Evolutionary conservation across 1,140 invertebrate species (phyloP).

Genomic region (Rhyzopertha dominica): DNA sequence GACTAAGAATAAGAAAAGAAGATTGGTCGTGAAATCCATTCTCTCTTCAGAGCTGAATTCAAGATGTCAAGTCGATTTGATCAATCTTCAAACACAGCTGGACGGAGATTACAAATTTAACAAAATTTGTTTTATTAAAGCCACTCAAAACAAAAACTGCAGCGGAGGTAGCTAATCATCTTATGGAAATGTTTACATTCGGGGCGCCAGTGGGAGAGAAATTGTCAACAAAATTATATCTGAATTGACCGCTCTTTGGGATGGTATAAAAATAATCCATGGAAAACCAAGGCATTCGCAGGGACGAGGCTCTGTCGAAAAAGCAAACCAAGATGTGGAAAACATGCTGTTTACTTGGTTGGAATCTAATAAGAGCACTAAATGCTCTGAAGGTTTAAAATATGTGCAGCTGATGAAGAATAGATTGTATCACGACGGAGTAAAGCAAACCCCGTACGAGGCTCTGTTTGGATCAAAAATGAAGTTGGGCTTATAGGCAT

Average conservation of each 20-base stretch:
- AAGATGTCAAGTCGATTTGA: slow-evolving; percentile 40
- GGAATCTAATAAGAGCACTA: slow-evolving; percentile 24
- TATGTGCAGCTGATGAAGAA: too few relatives aligned
- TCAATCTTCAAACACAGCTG: slow-evolving; percentile 23
- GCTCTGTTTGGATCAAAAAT: too few relatives aligned
- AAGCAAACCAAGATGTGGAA: slow-evolving; percentile 36
- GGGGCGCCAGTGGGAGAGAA: slow-evolving; percentile 37
- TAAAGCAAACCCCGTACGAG: too few relatives aligned
- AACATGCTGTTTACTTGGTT: slow-evolving; percentile 35
- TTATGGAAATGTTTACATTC: slow-evolving; percentile 16
- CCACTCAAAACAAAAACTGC: slow-evolving; percentile 28
- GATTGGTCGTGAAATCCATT: slow-evolving; percentile 31
- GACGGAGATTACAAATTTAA: slow-evolving; percentile 34
- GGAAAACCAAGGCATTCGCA: slow-evolving; percentile 33
- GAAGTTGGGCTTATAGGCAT: too few relatives aligned
- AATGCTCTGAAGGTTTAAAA: slow-evolving; percentile 33
- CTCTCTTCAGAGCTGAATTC: slow-evolving; percentile 26
- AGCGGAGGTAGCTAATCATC: slow-evolving; percentile 14
- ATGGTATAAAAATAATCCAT: slow-evolving; percentile 38
- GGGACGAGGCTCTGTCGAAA: slow-evolving; percentile 23
- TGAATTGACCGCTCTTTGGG: slow-evolving; percentile 37
- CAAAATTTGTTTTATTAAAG: slow-evolving; percentile 39
- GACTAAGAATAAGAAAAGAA: slow-evolving; percentile 20
- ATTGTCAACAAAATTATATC: slow-evolving; percentile 39
- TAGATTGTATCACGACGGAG: too few relatives aligned